A percentile compares a stretch with the other conserved stretches of the same genome.
These are phyloP conservation scores for Aleiodes testaceus DNA, from an alignment of 2,888 invertebrate genomes.

Conservation along the genomic window DNA sequence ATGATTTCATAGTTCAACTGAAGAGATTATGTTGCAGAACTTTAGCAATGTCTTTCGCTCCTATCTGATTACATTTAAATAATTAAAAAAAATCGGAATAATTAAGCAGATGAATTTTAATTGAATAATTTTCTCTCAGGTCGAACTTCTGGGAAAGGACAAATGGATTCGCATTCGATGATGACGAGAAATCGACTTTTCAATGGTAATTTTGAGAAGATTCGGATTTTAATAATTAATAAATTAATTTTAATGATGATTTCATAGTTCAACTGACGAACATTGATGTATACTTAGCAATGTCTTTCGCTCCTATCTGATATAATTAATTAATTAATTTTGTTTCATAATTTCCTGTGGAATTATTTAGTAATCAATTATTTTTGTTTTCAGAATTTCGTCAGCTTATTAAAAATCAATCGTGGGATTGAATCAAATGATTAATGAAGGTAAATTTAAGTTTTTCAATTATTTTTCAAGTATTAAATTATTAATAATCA, in stretches of 20 bases:
- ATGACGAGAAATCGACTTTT: too few relatives aligned
- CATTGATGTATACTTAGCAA: slow-evolving; percentile 49
- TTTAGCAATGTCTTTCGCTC: slow-evolving; percentile 56
- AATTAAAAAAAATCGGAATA: background rate
- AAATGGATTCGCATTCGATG: too few relatives aligned
- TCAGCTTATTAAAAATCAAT: background rate
- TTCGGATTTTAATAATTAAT: too few relatives aligned
- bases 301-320: slow-evolving; percentile 59
- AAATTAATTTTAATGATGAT: slow-evolving; percentile 11
- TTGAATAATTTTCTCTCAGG: too few relatives aligned
- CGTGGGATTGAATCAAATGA: background rate
- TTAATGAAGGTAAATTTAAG: slow-evolving; percentile 26
- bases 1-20: slow-evolving; percentile 58
- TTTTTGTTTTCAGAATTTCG: background rate
- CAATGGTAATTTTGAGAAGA: too few relatives aligned
- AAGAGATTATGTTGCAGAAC: slow-evolving; percentile 49
- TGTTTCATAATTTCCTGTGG: background rate
- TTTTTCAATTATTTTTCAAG: background rate
- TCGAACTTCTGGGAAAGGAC: too few relatives aligned
- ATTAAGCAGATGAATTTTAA: background rate
- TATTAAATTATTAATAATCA: slow-evolving; percentile 16
- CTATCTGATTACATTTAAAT: slow-evolving; percentile 48
- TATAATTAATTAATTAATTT: background rate
- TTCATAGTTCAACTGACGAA: slow-evolving; percentile 59
- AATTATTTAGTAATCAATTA: background rate